Conservation (phyloP, 2,113 vertebrate genomes). For the Dryoscopus gambensis region DNA sequence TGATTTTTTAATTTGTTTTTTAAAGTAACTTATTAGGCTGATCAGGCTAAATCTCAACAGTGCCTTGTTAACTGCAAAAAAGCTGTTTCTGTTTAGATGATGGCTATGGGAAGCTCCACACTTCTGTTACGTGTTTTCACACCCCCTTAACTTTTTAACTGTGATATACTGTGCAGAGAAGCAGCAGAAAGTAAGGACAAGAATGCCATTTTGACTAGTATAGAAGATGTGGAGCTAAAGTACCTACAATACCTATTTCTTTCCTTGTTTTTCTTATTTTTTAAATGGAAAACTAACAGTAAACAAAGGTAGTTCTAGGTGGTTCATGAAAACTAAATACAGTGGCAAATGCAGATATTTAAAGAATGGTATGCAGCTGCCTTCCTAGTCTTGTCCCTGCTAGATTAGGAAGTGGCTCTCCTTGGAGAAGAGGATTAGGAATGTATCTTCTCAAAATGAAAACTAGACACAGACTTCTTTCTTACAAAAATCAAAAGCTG, state of each 20-base stretch:
- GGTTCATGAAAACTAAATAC: not conserved
- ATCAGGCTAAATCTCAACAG: not conserved
- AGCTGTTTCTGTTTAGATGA: not conserved
- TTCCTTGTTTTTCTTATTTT: not conserved
- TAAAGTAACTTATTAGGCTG: not conserved
- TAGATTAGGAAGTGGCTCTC: constrained; percentile 30
- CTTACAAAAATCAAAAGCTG: not conserved
- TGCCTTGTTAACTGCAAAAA: not conserved
- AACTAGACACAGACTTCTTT: constrained; percentile 21
- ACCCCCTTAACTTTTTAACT: not conserved
- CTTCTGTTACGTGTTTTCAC: not conserved
- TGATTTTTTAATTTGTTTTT: not conserved
- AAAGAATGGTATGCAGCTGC: not conserved
- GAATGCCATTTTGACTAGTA: constrained; percentile 15
- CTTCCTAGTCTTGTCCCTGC: not conserved
- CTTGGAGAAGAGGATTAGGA: constrained; percentile 24
- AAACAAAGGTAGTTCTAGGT: not conserved
- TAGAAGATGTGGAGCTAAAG: not conserved
- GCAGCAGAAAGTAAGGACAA: not conserved
- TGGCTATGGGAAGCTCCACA: not conserved
- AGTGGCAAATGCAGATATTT: not conserved
- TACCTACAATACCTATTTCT: not conserved
- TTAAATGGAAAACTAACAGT: not conserved
- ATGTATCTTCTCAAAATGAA: not conserved
- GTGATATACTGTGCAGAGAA: not conserved